phyloP scores from a whole-genome alignment of 1,140 invertebrate species.

The Drosophila burlai region DNA sequence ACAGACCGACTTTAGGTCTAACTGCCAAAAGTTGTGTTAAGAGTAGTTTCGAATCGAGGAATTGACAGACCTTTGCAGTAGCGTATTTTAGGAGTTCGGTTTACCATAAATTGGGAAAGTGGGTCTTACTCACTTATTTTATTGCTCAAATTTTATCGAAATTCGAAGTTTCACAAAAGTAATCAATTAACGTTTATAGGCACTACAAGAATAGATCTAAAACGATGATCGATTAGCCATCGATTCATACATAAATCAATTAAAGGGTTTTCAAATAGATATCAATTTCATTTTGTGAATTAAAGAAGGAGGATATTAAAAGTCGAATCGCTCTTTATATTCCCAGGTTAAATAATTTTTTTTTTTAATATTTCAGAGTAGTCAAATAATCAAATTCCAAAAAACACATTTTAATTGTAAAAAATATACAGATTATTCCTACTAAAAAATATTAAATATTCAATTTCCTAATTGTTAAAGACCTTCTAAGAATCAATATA shows the following conservation, averaged over 20 bases:
- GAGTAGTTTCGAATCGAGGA: not conserved
- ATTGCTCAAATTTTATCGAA: not conserved
- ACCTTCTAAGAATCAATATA: not conserved
- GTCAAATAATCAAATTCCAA: not conserved
- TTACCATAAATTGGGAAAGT: not conserved
- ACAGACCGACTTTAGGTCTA: no score
- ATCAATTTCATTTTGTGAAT: not conserved
- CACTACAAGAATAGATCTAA: not conserved
- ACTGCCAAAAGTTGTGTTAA: not conserved
- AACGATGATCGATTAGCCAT: not conserved
- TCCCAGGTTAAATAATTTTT: no score
- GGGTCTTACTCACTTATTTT: not conserved
- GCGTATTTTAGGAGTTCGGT: no score
- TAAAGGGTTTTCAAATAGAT: not conserved
- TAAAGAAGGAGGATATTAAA: not conserved
- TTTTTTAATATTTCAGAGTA: not conserved
- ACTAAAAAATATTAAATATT: not conserved
- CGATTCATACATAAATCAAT: not conserved
- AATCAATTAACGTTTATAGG: conserved; percentile 2
- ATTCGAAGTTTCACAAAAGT: not conserved
- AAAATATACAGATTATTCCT: not conserved
- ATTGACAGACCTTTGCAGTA: not conserved
- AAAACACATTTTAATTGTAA: not conserved
- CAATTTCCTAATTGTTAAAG: not conserved
- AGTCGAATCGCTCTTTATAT: no score